Conservation (phyloP, 2,797 vertebrate genomes). For the Oryzias sinensis region DNA sequence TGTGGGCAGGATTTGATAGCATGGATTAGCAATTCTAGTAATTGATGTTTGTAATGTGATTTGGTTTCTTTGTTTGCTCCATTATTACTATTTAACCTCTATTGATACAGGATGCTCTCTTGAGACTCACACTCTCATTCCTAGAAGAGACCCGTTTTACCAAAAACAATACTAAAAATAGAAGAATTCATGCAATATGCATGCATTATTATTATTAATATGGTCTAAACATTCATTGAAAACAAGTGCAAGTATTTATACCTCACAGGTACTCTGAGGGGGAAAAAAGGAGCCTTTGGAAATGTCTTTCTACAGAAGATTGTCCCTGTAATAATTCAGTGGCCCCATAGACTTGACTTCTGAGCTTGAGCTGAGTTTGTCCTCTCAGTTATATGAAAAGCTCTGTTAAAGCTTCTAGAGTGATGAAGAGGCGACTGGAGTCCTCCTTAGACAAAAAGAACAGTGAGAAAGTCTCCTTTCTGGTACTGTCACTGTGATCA, state of each 20-base stretch:
- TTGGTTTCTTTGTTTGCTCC: too few relatives aligned
- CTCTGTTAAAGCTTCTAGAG: not conserved
- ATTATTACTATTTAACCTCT: too few relatives aligned
- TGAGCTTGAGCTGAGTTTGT: not conserved
- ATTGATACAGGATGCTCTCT: too few relatives aligned
- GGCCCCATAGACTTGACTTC: not conserved
- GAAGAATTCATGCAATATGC: too few relatives aligned
- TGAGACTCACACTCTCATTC: too few relatives aligned
- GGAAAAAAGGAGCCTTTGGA: not conserved
- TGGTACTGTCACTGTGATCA: constrained; percentile 27
- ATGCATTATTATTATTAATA: too few relatives aligned
- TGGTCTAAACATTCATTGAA: too few relatives aligned
- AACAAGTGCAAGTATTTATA: not conserved
- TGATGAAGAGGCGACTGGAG: constrained; percentile 3
- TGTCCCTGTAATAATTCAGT: not conserved
- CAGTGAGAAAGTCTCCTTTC: constrained; percentile 2
- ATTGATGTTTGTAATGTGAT: too few relatives aligned
- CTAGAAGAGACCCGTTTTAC: too few relatives aligned
- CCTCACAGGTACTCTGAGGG: not conserved
- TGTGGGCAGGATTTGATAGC: too few relatives aligned
- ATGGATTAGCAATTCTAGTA: too few relatives aligned
- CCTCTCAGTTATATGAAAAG: constrained; percentile 3
- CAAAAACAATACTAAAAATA: too few relatives aligned
- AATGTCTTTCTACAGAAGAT: not conserved
- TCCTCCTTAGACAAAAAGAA: constrained; percentile 5